These are phyloP conservation scores for Lacanobia oleracea DNA, from an alignment of 2,888 invertebrate genomes.

Conservation along the genomic window DNA sequence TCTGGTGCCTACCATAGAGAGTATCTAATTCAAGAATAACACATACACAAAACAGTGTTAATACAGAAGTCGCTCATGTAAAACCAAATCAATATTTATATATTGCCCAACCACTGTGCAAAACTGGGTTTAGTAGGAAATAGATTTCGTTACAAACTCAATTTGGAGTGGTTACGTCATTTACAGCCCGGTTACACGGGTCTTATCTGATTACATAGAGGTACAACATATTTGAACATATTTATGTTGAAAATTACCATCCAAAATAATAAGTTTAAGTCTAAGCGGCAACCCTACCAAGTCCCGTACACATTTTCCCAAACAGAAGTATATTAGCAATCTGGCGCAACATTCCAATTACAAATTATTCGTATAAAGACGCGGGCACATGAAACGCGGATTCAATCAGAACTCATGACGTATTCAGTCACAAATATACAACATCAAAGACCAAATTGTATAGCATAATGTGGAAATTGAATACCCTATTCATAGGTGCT, in stretches of 20 bases:
- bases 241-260: not conserved
- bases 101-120: not conserved
- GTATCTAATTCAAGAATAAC: too few relatives aligned
- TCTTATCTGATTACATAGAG: not conserved
- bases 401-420: conserved; percentile 62
- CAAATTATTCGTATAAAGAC: conserved; percentile 39
- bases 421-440: conserved; percentile 64
- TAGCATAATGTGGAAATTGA: conserved; percentile 68
- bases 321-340: conserved; percentile 12
- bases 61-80: not conserved
- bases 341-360: conserved; percentile 33
- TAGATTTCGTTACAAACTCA: not conserved
- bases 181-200: not conserved
- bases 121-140: not conserved
- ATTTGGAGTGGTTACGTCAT: conserved; percentile 1
- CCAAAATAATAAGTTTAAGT: not conserved
- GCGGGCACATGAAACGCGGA: conserved; percentile 32
- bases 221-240: conserved; percentile 1
- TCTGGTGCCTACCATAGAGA: too few relatives aligned
- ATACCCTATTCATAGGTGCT: conserved; percentile 68
- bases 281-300: not conserved
- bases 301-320: not conserved
- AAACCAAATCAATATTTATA: not conserved
- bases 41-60: not conserved
- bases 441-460: conserved; percentile 68